Percentiles rank a stretch among this genome's conserved stretches.
phyloP scores from a whole-genome alignment of 1,140 invertebrate genomes.

The Bombyx mori region ASM3026992v2 NC_085125.1:10890501-10891000 shows the following conservation, averaged over 20 bases:
- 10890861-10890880: not conserved
- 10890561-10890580: no score
- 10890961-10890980: conserved; percentile 80
- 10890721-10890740: conserved; percentile 54
- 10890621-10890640: no score
- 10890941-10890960: conserved; percentile 33
- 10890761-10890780: conserved; percentile 79
- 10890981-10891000: conserved; percentile 77
- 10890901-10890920: not conserved
- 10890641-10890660: no score
- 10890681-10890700: no score
- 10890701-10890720: conserved; percentile 49
- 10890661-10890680: no score
- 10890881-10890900: not conserved
- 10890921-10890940: not conserved
- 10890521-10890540: no score
- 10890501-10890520: no score
- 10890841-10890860: conserved; percentile 13
- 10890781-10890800: conserved; percentile 83
- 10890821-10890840: conserved; percentile 52
- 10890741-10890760: conserved; percentile 43
- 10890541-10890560: no score
- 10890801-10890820: conserved; percentile 79
- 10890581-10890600: no score
- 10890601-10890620: no score